These are phyloP conservation scores for Patella vulgata DNA, from an alignment of 1,140 invertebrate species.

Conservation along the genomic window DNA sequence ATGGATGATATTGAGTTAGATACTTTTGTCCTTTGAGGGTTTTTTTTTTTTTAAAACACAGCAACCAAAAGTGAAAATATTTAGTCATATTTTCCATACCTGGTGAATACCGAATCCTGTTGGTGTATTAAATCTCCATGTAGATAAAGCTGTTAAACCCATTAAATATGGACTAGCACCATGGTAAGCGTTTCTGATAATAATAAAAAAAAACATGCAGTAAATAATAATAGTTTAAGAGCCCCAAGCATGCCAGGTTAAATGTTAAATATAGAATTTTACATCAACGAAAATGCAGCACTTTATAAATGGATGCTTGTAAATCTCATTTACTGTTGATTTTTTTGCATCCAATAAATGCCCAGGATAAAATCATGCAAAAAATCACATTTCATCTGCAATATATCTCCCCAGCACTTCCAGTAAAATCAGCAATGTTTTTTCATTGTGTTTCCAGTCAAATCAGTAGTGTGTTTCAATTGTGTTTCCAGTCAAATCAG, in stretches of 20 bases:
- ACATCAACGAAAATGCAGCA: no score
- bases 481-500: no score
- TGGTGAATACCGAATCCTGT: slow-evolving; percentile 84
- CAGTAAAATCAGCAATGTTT: neutral
- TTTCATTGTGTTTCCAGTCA: neutral
- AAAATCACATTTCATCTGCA: neutral
- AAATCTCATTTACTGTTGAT: no score
- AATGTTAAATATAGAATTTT: no score
- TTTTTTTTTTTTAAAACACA: neutral
- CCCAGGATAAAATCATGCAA: no score
- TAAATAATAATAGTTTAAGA: no score
- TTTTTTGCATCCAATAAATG: no score
- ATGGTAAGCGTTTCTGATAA: slow-evolving; percentile 79
- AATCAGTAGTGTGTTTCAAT: neutral
- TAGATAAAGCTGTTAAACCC: slow-evolving; percentile 82
- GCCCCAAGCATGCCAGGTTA: no score
- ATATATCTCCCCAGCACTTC: neutral
- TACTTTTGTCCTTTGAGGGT: neutral
- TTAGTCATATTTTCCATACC: slow-evolving; percentile 67
- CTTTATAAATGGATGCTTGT: no score
- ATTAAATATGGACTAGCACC: slow-evolving; percentile 86
- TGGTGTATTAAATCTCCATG: slow-evolving; percentile 82
- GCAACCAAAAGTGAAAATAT: neutral
- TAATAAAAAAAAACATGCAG: neutral
- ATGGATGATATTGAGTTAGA: no score